Percentiles rank a stretch among this genome's conserved stretches.
phyloP scores from a whole-genome alignment of 1,140 invertebrate species.

The Laupala kohalensis region DNA sequence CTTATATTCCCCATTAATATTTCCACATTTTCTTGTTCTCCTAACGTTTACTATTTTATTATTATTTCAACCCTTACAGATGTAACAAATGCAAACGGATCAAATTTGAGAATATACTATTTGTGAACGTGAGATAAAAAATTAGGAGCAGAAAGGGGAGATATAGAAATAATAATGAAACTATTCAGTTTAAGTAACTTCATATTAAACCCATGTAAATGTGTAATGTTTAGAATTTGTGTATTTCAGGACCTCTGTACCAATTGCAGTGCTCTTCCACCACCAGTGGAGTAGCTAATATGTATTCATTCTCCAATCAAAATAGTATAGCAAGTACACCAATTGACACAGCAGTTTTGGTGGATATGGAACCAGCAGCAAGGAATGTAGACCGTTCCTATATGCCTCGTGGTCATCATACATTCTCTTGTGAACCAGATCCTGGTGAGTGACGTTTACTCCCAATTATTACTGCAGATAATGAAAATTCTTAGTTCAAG shows the following conservation, averaged over 20 bases:
- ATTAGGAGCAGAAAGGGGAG: no score
- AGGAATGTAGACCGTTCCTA: neutral
- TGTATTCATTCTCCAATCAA: constrained; percentile 23
- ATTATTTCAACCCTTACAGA: no score
- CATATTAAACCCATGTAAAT: no score
- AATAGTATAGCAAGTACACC: constrained; percentile 8
- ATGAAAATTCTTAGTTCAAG: no score
- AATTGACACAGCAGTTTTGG: constrained; percentile 1
- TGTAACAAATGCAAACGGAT: no score
- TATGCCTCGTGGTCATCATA: neutral
- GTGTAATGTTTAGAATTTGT: neutral
- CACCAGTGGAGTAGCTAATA: constrained; percentile 23
- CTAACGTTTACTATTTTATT: no score
- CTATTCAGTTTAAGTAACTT: no score
- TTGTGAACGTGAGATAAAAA: no score
- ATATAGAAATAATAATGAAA: no score
- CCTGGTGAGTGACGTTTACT: neutral
- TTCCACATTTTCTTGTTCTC: no score
- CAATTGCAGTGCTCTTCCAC: constrained; percentile 24
- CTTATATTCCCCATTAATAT: no score
- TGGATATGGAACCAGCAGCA: constrained; percentile 6
- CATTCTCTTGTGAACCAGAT: neutral
- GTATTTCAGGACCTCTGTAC: constrained; percentile 22
- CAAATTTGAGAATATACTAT: no score
- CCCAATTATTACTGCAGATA: neutral